Percentiles rank a stretch among this genome's conserved stretches.
Conservation (phyloP, 2,888 invertebrate genomes). For the Apoda limacodes region DNA sequence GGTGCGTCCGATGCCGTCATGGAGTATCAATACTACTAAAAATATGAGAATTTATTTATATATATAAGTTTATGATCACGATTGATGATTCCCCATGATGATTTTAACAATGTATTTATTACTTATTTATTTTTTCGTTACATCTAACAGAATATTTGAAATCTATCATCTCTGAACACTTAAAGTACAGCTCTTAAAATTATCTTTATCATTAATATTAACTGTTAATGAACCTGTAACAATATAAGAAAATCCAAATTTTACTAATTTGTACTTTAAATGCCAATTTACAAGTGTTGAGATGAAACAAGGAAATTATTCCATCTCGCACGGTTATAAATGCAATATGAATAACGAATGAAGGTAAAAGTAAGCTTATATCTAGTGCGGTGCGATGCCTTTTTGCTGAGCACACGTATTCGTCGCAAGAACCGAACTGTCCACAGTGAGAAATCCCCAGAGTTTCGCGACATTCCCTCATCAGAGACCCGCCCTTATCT, state of each 20-base stretch:
- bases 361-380: conserved; percentile 58
- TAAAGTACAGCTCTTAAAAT: conserved; percentile 69
- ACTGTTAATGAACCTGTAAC: conserved; percentile 69
- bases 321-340: conserved; percentile 60
- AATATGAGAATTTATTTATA: neutral
- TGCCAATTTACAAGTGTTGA: conserved; percentile 65
- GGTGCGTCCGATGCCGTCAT: conserved; percentile 32
- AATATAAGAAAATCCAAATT: conserved; percentile 67
- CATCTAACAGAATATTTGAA: conserved; percentile 53
- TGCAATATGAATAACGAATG: conserved; percentile 49
- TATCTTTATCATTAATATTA: conserved; percentile 59
- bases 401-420: conserved; percentile 59
- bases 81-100: conserved; percentile 32
- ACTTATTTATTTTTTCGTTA: conserved; percentile 45
- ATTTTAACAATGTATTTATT: conserved; percentile 29
- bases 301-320: conserved; percentile 53
- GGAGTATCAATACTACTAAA: no score
- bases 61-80: conserved; percentile 21
- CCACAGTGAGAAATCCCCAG: conserved; percentile 66
- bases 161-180: conserved; percentile 66
- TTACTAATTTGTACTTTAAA: conserved; percentile 71
- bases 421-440: conserved; percentile 60
- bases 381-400: conserved; percentile 68
- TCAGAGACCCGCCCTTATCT: conserved; percentile 60
- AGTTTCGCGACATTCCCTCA: conserved; percentile 66